These are phyloP conservation scores for Telenomus remus DNA, from an alignment of 1,140 invertebrate species.

Conservation along the genomic window DNA sequence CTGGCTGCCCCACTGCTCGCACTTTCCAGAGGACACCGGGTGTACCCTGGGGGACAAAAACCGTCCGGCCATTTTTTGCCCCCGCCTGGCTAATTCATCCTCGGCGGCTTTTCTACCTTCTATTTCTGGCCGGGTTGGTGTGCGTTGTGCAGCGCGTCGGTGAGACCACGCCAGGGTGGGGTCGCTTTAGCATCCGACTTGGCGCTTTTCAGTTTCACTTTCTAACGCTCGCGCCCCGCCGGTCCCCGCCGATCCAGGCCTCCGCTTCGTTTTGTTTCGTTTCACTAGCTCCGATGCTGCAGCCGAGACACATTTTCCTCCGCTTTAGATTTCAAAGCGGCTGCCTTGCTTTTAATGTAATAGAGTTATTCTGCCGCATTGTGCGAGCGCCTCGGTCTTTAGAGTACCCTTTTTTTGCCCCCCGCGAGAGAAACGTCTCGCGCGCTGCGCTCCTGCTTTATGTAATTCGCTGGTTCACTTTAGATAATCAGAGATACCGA, in stretches of 20 bases:
- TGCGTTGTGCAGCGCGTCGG: constrained; percentile 15
- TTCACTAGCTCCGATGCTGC: constrained; percentile 40
- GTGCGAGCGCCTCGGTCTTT: constrained; percentile 8
- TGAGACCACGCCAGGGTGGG: constrained; percentile 67
- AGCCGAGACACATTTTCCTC: constrained; percentile 17
- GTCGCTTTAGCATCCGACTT: constrained; percentile 66
- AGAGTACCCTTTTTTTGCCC: constrained; percentile 2
- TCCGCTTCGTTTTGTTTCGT: constrained; percentile 49
- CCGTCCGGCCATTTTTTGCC: constrained; percentile 47
- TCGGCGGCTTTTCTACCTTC: constrained; percentile 51
- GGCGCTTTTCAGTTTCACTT: constrained; percentile 71
- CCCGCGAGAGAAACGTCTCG: constrained; percentile 17
- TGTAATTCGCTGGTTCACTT: constrained; percentile 18
- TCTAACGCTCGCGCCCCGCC: constrained; percentile 58
- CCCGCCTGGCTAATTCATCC: constrained; percentile 39
- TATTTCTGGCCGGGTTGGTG: constrained; percentile 33
- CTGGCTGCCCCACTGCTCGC: constrained; percentile 11
- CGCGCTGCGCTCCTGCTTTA: constrained; percentile 5
- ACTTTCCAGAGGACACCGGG: constrained; percentile 58
- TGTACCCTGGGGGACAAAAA: constrained; percentile 50
- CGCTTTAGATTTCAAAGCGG: constrained; percentile 12
- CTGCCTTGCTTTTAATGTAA: constrained; percentile 26
- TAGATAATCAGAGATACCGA: constrained; percentile 14
- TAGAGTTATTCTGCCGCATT: constrained; percentile 20
- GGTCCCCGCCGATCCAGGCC: constrained; percentile 41